phyloP scores from a whole-genome alignment of 2,888 invertebrate genomes.

The Epirrhoe alternata region DNA sequence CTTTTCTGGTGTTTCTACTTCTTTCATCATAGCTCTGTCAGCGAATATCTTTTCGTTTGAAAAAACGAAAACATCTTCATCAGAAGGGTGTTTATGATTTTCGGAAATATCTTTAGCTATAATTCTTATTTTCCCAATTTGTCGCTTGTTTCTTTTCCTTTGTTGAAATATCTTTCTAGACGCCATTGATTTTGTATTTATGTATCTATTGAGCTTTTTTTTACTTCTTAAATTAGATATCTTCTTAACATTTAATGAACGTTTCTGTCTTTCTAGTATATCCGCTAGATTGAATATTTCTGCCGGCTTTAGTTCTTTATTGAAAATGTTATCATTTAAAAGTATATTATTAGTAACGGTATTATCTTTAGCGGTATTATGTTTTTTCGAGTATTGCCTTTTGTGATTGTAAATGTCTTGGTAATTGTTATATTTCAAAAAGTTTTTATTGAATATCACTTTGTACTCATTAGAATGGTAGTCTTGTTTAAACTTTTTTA shows the following conservation, averaged over 20 bases:
- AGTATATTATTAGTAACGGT: conserved; percentile 29
- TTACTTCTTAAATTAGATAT: conserved; percentile 61
- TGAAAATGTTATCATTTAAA: conserved; percentile 55
- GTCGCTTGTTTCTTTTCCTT: conserved; percentile 67
- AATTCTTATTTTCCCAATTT: conserved; percentile 68
- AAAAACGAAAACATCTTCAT: conserved; percentile 64
- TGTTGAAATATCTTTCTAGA: conserved; percentile 55
- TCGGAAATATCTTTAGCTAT: conserved; percentile 58
- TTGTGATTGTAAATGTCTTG: conserved; percentile 51
- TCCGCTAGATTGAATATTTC: conserved; percentile 62
- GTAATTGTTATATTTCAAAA: conserved; percentile 55
- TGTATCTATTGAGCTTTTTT: conserved; percentile 58
- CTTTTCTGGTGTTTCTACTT: conserved; percentile 50
- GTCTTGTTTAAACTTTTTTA: conserved; percentile 47
- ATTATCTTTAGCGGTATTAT: too few relatives aligned
- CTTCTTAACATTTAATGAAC: conserved; percentile 56
- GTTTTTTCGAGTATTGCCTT: conserved; percentile 11
- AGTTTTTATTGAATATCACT: conserved; percentile 52
- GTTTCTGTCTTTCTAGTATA: conserved; percentile 60
- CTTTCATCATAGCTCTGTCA: conserved; percentile 61
- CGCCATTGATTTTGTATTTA: conserved; percentile 63
- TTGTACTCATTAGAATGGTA: conserved; percentile 62
- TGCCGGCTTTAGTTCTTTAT: conserved; percentile 60
- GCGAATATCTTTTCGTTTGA: conserved; percentile 66
- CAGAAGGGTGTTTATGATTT: conserved; percentile 48